Conservation (phyloP, 2,113 vertebrate genomes). For the Recurvirostra avosetta region DNA sequence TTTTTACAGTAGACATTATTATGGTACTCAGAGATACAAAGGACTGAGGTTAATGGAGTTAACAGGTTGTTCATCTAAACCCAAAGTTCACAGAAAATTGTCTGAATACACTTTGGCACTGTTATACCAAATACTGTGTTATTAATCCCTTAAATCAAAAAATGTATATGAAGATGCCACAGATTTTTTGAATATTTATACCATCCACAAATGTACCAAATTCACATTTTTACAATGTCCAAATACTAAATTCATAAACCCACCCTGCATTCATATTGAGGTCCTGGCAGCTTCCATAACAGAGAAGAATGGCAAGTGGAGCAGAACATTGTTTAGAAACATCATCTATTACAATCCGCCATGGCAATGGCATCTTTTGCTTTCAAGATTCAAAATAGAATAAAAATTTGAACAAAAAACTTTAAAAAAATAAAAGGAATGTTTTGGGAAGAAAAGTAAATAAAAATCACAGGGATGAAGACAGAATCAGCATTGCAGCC, state of each 20-base stretch:
- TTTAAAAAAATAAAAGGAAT: not conserved
- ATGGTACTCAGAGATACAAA: not conserved
- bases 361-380: not conserved
- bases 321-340: not conserved
- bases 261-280: not conserved
- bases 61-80: not conserved
- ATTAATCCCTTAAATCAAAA: not conserved
- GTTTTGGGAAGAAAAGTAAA: not conserved
- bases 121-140: not conserved
- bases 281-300: not conserved
- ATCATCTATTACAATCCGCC: not conserved
- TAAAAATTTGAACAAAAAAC: not conserved
- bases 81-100: not conserved
- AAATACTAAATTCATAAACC: not conserved
- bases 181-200: not conserved
- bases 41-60: not conserved
- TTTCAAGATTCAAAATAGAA: not conserved
- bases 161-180: not conserved
- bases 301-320: not conserved
- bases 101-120: not conserved
- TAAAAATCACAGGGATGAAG: not conserved
- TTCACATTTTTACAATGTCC: not conserved
- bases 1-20: not conserved
- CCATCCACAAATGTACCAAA: not conserved
- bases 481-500: not conserved